Evolutionary conservation across 2,888 invertebrate species (phyloP).

Genomic region (Nemurella pictetii): DNA sequence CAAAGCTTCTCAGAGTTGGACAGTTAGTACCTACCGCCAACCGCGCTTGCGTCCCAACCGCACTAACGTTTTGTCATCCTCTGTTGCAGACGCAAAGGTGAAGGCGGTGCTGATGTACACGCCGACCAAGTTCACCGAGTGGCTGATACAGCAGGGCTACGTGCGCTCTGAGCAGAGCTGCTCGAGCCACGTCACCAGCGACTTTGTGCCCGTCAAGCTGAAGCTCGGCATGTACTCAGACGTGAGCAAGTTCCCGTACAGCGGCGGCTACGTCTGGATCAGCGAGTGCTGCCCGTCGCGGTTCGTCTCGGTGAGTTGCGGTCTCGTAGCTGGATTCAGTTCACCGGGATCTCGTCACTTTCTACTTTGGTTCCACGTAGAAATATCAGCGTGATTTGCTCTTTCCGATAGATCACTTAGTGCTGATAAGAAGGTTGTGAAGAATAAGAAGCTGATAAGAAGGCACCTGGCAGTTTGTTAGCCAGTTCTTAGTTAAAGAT

Average conservation of each 20-base stretch:
- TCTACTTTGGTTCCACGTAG: too few relatives aligned
- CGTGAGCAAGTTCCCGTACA: constrained; percentile 80
- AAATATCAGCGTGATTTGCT: too few relatives aligned
- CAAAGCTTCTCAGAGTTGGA: too few relatives aligned
- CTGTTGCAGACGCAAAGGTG: constrained; percentile 70
- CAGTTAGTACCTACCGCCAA: too few relatives aligned
- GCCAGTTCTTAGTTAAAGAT: too few relatives aligned
- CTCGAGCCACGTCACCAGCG: constrained; percentile 58
- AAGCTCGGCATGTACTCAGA: constrained; percentile 88
- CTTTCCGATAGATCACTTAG: too few relatives aligned
- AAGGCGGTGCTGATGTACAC: constrained; percentile 80
- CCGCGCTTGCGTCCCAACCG: too few relatives aligned
- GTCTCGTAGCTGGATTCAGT: not conserved
- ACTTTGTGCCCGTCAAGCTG: constrained; percentile 59
- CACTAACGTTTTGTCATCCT: not conserved
- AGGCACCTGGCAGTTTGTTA: too few relatives aligned
- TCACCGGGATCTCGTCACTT: too few relatives aligned
- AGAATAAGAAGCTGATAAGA: too few relatives aligned
- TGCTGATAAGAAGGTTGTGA: too few relatives aligned
- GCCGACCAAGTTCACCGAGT: constrained; percentile 85
- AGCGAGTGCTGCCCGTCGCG: constrained; percentile 83
- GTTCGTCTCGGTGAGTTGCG: constrained; percentile 68
- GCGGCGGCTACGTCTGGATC: constrained; percentile 91
- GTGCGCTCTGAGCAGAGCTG: constrained; percentile 81
- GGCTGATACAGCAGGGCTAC: constrained; percentile 84